Evolutionary conservation across 2,113 vertebrate genomes (phyloP), one percentile per base, ranked within the genome.

Genomic region (Turdus rufiventris): DNA sequence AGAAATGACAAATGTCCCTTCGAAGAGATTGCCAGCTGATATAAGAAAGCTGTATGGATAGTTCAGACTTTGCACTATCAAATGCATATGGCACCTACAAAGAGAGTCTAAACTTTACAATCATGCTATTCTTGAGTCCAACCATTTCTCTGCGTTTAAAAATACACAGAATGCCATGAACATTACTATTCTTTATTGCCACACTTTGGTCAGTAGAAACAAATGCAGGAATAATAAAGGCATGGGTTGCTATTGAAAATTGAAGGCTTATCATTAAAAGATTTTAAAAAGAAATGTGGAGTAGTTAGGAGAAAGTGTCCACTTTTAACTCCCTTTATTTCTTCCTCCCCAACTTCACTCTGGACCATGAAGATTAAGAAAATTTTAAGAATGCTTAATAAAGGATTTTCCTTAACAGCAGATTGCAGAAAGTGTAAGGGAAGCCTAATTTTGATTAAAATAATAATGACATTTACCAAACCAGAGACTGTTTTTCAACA

Each of bases 381-480:
- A 94, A 66, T n/a, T 66, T 82, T 80, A 94, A 71, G 73, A 93
- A 94, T n/a, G n/a, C 6, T n/a, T 71, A 85, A 91, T 60, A 95
- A 92, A 86, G 38, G 18, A 61, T 65, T 79, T 85, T 84, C 65
- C 51, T 51, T 70, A 75, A 88, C 42, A 70, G 56, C 31, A 60
- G 53, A 74, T 80, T 76, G 40, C 40, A 75, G 56, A 89, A 94
- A 92, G 29, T 54, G n/a, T 62, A 89, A 89, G 34, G 34, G 70
- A 72, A 85, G 11, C 10, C 62, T 91, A 88, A 94, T 91, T 73
- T 73, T 93, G 68, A 95, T 97, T 85, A 96, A 96, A 94, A 85
- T 63, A 94, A 94, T 85, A 88, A 92, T 83, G 51, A 85, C 83
- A 89, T 86, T 91, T 96, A 95, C 63, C 78, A 93, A 92, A 87